Conservation (phyloP, 2,113 vertebrate genomes). For the Macroglossus sobrinus region DNA sequence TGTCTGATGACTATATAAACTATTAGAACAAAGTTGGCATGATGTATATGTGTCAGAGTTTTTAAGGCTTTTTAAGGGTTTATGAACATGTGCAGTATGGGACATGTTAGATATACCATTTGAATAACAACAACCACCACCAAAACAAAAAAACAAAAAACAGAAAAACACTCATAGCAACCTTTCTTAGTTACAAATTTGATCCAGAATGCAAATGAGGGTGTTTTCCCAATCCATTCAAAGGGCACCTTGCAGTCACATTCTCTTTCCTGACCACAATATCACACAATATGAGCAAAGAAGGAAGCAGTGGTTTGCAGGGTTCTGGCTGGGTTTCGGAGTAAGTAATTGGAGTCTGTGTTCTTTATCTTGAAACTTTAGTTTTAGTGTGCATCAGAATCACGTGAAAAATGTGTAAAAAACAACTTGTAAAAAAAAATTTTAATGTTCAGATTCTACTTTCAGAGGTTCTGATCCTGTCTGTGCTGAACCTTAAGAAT, state of each 20-base stretch:
- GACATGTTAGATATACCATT: conserved; percentile 48
- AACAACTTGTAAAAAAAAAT: not conserved
- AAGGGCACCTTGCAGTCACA: not conserved
- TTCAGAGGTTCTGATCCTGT: not conserved
- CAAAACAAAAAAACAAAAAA: not conserved
- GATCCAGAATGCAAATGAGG: not conserved
- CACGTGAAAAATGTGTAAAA: not conserved
- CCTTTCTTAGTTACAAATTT: conserved; percentile 19
- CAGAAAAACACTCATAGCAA: not conserved
- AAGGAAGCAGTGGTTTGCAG: not conserved
- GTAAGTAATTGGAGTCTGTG: not conserved
- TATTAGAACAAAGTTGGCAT: not conserved
- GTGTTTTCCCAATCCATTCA: not conserved
- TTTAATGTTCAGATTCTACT: not conserved
- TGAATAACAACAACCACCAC: conserved; percentile 41
- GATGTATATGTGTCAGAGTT: conserved; percentile 31
- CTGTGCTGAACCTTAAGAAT: not conserved
- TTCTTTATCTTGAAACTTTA: not conserved
- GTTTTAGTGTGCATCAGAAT: not conserved
- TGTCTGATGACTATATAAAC: conserved; percentile 7
- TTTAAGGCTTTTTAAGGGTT: not conserved
- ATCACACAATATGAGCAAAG: not conserved
- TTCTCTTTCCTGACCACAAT: not conserved
- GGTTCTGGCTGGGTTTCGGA: not conserved
- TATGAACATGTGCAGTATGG: conserved; percentile 29